phyloP scores from a whole-genome alignment of 2,888 invertebrate genomes.

The Pandemis corylana region DNA sequence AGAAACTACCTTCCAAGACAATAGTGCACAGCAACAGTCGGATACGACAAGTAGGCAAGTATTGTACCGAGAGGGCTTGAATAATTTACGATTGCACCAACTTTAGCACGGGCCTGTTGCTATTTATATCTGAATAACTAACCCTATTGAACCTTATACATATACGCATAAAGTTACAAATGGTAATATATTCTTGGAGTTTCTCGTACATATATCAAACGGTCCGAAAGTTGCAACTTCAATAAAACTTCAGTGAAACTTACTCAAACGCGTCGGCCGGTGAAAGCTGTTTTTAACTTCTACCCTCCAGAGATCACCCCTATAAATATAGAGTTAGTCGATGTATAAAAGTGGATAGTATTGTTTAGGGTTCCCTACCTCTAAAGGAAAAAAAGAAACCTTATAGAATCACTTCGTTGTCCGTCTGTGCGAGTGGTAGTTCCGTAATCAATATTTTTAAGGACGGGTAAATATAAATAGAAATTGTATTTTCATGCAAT shows the following conservation, averaged over 20 bases:
- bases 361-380: conserved; percentile 46
- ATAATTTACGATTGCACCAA: conserved; percentile 82
- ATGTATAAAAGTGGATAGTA: conserved; percentile 69
- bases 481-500: no score
- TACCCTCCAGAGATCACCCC: conserved; percentile 72
- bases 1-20: conserved; percentile 37
- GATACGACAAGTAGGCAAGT: conserved; percentile 68
- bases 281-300: conserved; percentile 82
- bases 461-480: no score
- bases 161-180: conserved; percentile 29
- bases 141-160: conserved; percentile 29
- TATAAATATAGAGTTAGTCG: conserved; percentile 80
- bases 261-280: conserved; percentile 68
- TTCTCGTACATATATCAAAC: conserved; percentile 74
- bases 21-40: conserved; percentile 59
- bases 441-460: no score
- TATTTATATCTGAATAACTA: neutral
- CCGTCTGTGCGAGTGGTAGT: no score
- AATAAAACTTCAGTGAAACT: conserved; percentile 67
- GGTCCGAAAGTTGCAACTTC: conserved; percentile 71
- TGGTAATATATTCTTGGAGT: conserved; percentile 1
- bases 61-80: conserved; percentile 67
- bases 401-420: no score
- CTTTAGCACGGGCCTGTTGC: conserved; percentile 66
- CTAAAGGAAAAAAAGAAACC: no score